Evolutionary conservation across 2,113 vertebrate species (phyloP).

Genomic region (Grammomys surdaster): DNA sequence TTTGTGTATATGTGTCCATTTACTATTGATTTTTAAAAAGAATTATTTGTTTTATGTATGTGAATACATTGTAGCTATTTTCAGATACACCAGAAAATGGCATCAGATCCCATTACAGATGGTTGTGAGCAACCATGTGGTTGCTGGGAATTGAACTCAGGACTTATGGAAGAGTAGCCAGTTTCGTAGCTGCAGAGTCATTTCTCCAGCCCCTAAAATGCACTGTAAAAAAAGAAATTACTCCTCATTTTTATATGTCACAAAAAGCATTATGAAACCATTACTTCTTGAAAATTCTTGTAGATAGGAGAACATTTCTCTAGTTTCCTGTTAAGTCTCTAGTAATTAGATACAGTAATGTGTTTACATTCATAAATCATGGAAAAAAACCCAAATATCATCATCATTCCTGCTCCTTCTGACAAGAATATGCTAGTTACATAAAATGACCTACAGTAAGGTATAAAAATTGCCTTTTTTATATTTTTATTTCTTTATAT

Average conservation of each 20-base stretch:
- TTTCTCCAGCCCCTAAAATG: too few species aligned
- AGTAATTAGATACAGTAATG: background rate
- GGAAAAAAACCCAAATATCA: background rate
- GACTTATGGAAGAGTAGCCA: too few species aligned
- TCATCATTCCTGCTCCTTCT: background rate
- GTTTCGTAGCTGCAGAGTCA: too few species aligned
- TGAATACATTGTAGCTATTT: too few species aligned
- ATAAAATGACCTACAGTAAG: background rate
- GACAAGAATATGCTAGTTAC: background rate
- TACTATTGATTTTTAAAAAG: too few species aligned
- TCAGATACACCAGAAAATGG: too few species aligned
- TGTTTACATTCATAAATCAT: background rate
- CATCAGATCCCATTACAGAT: too few species aligned
- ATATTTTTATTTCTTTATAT: background rate
- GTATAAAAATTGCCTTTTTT: background rate
- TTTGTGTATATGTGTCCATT: background rate
- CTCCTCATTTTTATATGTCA: background rate
- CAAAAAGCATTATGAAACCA: background rate
- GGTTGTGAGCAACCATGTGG: too few species aligned
- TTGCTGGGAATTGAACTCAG: too few species aligned
- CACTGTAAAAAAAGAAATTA: background rate
- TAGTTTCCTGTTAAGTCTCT: background rate
- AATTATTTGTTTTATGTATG: too few species aligned
- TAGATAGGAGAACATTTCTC: background rate
- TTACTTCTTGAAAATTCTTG: background rate